Conservation (phyloP, 2,888 invertebrate species). For the Actias luna region DNA sequence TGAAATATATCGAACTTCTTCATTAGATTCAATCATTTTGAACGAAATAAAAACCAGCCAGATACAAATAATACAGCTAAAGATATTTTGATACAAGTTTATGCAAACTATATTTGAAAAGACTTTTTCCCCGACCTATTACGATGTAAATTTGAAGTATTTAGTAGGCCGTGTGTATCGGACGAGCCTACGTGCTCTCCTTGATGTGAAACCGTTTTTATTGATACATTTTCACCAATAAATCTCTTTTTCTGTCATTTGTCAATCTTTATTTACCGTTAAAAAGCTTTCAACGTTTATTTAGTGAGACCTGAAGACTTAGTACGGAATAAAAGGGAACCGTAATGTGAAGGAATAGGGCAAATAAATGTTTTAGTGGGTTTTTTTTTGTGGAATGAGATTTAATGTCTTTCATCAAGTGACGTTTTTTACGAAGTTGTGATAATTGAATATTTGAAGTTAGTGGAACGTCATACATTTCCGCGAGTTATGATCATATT, state of each 20-base stretch:
- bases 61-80: too few species aligned
- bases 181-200: conserved; percentile 22
- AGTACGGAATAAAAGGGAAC: conserved; percentile 5
- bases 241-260: conserved; percentile 60
- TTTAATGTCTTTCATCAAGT: neutral
- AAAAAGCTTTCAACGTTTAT: conserved; percentile 50
- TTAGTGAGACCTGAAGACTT: conserved; percentile 22
- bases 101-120: too few species aligned
- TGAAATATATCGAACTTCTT: too few species aligned
- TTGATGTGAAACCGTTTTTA: conserved; percentile 49
- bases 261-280: conserved; percentile 66
- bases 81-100: too few species aligned
- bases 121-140: too few species aligned
- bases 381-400: neutral
- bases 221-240: conserved; percentile 50
- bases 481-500: too few species aligned
- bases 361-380: conserved; percentile 1
- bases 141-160: too few species aligned
- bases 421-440: neutral
- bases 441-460: neutral
- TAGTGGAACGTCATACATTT: neutral
- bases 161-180: conserved; percentile 28
- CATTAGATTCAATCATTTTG: too few species aligned
- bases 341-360: neutral
- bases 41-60: too few species aligned